Conservation (phyloP, 2,797 vertebrate species). For the Hemitrygon akajei region DNA sequence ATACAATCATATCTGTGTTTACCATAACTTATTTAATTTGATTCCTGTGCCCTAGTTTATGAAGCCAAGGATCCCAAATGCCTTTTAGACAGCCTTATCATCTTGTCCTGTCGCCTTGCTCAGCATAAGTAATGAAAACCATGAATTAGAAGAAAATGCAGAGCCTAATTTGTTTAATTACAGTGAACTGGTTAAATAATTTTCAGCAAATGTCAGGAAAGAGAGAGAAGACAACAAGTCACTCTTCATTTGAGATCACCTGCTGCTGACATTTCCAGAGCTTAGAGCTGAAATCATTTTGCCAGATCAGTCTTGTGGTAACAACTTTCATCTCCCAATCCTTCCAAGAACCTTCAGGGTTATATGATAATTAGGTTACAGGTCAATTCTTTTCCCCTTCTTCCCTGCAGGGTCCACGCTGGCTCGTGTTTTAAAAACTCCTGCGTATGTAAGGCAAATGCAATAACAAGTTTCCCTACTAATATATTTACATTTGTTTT, state of each 20-base stretch:
- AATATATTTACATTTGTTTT: not conserved
- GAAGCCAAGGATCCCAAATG: not conserved
- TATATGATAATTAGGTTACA: not conserved
- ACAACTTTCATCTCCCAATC: not conserved
- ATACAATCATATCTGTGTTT: not conserved
- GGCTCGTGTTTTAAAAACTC: not conserved
- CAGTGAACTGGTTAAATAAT: not conserved
- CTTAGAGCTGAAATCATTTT: not conserved
- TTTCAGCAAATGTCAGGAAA: not conserved
- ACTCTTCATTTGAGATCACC: not conserved
- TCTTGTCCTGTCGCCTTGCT: too few species aligned
- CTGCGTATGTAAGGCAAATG: not conserved
- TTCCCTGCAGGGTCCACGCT: too few species aligned
- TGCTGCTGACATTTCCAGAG: not conserved
- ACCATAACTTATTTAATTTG: too few species aligned
- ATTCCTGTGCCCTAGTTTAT: not conserved
- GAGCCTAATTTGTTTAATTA: not conserved
- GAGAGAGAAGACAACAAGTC: not conserved
- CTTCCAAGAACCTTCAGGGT: not conserved
- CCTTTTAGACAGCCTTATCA: not conserved
- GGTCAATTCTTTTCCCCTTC: not conserved
- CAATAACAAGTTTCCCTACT: not conserved
- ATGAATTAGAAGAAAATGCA: not conserved
- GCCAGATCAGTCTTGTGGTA: not conserved
- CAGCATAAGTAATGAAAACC: not conserved